Conservation (phyloP, 2,888 invertebrate genomes). For the Seira sanloemensis region DNA sequence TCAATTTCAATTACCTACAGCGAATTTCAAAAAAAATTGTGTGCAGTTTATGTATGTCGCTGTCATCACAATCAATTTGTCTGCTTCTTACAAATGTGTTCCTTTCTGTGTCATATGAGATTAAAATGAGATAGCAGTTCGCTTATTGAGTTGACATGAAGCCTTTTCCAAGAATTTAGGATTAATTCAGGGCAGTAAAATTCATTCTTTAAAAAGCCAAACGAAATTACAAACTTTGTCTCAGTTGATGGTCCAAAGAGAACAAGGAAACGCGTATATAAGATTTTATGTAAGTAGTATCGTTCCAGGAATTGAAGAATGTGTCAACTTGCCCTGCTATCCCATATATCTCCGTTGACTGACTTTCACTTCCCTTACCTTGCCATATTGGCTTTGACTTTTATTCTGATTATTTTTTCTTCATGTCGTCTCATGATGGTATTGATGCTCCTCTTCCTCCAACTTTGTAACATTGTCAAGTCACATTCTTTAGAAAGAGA, state of each 20-base stretch:
- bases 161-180: not conserved
- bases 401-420: slow-evolving; percentile 15
- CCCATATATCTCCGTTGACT: slow-evolving; percentile 28
- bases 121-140: too few relatives aligned
- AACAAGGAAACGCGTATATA: not conserved
- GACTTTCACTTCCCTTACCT: not conserved
- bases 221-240: not conserved
- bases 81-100: too few relatives aligned
- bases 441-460: not conserved
- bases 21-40: too few relatives aligned
- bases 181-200: not conserved
- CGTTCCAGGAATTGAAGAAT: slow-evolving; percentile 28
- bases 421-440: not conserved
- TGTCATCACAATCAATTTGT: too few relatives aligned
- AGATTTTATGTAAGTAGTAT: not conserved
- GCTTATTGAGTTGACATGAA: not conserved
- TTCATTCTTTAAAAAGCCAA: not conserved
- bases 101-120: too few relatives aligned
- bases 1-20: too few relatives aligned
- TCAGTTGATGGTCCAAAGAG: too few relatives aligned
- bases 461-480: not conserved
- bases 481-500: not conserved
- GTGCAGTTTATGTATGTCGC: too few relatives aligned
- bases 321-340: slow-evolving; percentile 55
- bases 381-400: not conserved